Conservation (phyloP, 2,113 vertebrate species). For the Salminus brasiliensis region DNA sequence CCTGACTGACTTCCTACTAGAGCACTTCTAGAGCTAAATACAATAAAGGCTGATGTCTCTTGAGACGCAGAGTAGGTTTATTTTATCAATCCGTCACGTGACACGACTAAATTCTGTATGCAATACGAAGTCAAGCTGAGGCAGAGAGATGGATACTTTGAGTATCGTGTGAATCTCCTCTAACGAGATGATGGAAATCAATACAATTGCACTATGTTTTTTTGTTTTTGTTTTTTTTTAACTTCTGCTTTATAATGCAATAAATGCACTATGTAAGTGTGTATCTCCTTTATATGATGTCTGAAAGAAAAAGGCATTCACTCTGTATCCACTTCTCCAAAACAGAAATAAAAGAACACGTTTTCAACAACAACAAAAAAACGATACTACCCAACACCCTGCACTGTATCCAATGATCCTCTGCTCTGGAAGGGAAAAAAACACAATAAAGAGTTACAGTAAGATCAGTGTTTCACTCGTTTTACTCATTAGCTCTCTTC, state of each 20-base stretch:
- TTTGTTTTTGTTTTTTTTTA: slow-evolving; percentile 56
- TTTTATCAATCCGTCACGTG: slow-evolving; percentile 53
- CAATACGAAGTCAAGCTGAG: slow-evolving; percentile 75
- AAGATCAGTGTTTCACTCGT: neutral
- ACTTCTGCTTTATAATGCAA: slow-evolving; percentile 76
- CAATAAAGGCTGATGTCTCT: slow-evolving; percentile 47
- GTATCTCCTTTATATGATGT: slow-evolving; percentile 65
- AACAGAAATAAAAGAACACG: slow-evolving; percentile 33
- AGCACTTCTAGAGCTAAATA: slow-evolving; percentile 41
- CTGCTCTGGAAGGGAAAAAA: slow-evolving; percentile 40
- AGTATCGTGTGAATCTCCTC: slow-evolving; percentile 69
- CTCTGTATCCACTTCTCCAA: slow-evolving; percentile 34
- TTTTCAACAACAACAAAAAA: slow-evolving; percentile 32
- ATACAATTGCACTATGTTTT: slow-evolving; percentile 72
- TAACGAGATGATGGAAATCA: slow-evolving; percentile 60
- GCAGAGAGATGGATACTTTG: slow-evolving; percentile 65
- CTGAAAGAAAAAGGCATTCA: slow-evolving; percentile 44
- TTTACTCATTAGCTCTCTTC: too few species aligned
- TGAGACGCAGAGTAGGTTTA: slow-evolving; percentile 71
- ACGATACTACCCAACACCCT: slow-evolving; percentile 41
- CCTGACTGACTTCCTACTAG: slow-evolving; percentile 46
- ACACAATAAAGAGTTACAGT: slow-evolving; percentile 45
- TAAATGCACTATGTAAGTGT: slow-evolving; percentile 73
- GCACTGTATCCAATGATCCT: slow-evolving; percentile 54
- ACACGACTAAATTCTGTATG: slow-evolving; percentile 73